Conservation (phyloP, 2,888 invertebrate species). For the Drosophila niveifrons region DNA sequence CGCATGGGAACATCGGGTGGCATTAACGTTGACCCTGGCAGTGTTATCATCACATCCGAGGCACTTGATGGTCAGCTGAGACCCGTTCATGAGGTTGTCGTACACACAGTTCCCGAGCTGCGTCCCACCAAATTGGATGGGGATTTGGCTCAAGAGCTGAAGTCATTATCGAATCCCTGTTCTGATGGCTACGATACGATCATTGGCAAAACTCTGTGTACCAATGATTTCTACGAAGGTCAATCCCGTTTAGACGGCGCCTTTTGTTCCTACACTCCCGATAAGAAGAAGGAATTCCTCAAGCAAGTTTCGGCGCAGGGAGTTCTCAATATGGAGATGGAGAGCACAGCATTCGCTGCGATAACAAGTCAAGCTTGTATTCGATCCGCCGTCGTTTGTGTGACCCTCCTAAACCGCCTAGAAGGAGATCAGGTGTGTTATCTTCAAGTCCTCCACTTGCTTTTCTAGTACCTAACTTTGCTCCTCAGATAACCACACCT, state of each 20-base stretch:
- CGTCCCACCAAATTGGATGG: constrained; percentile 92
- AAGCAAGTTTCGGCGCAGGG: constrained; percentile 89
- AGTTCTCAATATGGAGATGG: constrained; percentile 98
- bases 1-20: constrained; percentile 97
- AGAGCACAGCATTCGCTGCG: constrained; percentile 95
- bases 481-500: constrained; percentile 25
- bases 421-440: constrained; percentile 91
- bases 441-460: neutral
- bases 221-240: constrained; percentile 98
- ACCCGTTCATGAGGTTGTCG: constrained; percentile 92
- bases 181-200: constrained; percentile 92
- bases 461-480: neutral
- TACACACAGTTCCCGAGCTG: constrained; percentile 89
- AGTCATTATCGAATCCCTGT: constrained; percentile 88
- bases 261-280: constrained; percentile 94
- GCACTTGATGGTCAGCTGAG: constrained; percentile 93
- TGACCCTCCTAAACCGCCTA: constrained; percentile 94
- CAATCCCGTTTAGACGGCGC: constrained; percentile 94
- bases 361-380: constrained; percentile 95
- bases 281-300: constrained; percentile 93
- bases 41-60: constrained; percentile 95
- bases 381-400: constrained; percentile 95
- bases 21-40: constrained; percentile 94
- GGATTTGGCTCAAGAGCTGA: constrained; percentile 91
- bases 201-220: constrained; percentile 96